Evolutionary conservation across 2,888 invertebrate species (phyloP).

Genomic region (Apamea epomidion): DNA sequence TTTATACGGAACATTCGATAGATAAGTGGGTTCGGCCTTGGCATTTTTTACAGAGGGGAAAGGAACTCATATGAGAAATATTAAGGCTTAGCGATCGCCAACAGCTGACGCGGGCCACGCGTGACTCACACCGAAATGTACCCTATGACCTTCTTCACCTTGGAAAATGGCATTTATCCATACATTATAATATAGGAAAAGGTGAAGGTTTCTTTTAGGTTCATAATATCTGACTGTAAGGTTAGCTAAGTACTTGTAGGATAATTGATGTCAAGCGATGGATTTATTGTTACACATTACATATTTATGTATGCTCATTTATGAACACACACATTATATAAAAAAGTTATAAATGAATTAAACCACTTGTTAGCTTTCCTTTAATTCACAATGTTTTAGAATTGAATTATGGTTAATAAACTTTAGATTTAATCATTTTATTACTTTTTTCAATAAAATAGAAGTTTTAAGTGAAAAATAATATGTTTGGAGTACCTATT

Average conservation of each 20-base stretch:
- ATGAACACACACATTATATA: no score
- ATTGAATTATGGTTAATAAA: not conserved
- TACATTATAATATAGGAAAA: constrained; percentile 58
- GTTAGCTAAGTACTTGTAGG: not conserved
- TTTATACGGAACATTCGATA: constrained; percentile 67
- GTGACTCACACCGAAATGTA: constrained; percentile 79
- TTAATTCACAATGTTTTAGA: not conserved
- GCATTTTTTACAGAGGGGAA: constrained; percentile 73
- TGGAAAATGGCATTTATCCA: constrained; percentile 71
- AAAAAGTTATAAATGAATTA: not conserved
- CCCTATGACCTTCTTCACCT: constrained; percentile 76
- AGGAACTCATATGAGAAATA: constrained; percentile 84
- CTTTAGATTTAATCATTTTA: not conserved
- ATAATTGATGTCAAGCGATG: not conserved
- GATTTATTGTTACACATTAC: not conserved
- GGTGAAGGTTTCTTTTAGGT: constrained; percentile 39
- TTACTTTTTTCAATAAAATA: not conserved
- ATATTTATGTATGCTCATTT: not conserved
- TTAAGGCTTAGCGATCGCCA: constrained; percentile 86
- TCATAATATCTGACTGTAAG: not conserved
- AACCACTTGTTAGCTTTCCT: not conserved
- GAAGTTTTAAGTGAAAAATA: not conserved
- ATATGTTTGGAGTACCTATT: not conserved
- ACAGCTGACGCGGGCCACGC: constrained; percentile 83
- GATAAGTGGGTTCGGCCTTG: constrained; percentile 67